Evolutionary conservation across 1,140 invertebrate genomes (phyloP).

Genomic region (Mactra quadrangularis): DNA sequence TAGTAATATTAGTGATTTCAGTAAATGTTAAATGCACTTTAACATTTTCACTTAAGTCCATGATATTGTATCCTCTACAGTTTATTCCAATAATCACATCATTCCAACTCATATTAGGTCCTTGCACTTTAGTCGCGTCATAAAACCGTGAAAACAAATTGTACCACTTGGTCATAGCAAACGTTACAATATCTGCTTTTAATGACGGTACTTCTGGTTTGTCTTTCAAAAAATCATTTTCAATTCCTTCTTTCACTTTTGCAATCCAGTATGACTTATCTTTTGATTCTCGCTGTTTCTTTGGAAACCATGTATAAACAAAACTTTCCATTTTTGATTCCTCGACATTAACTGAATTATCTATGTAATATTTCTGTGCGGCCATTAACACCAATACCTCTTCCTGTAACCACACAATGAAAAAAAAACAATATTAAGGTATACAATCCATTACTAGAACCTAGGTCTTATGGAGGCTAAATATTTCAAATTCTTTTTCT

Average conservation of each 20-base stretch:
- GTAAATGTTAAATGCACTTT: conserved; percentile 68
- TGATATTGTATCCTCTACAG: conserved; percentile 71
- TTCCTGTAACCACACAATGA: conserved; percentile 65
- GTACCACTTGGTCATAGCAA: conserved; percentile 71
- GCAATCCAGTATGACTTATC: conserved; percentile 56
- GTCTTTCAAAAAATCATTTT: conserved; percentile 65
- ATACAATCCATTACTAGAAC: no score
- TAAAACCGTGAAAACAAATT: conserved; percentile 73
- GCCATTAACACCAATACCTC: conserved; percentile 65
- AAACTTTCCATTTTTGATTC: conserved; percentile 64
- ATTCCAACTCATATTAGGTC: conserved; percentile 41
- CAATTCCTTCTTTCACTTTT: conserved; percentile 61
- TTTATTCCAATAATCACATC: conserved; percentile 74
- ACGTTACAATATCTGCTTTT: conserved; percentile 69
- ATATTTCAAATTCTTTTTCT: no score
- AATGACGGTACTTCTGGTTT: conserved; percentile 47
- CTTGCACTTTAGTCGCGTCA: conserved; percentile 64
- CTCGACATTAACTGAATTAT: conserved; percentile 55
- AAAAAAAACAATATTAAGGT: background rate
- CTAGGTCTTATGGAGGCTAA: no score
- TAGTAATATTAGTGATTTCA: conserved; percentile 70
- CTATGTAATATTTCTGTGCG: conserved; percentile 71
- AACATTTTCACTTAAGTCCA: conserved; percentile 72
- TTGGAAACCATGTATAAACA: conserved; percentile 66
- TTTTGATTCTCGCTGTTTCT: conserved; percentile 29